Evolutionary conservation across 2,888 invertebrate species (phyloP), one percentile per base, ranked within the genome.

Genomic region (Dermolepida albohirtum): DNA sequence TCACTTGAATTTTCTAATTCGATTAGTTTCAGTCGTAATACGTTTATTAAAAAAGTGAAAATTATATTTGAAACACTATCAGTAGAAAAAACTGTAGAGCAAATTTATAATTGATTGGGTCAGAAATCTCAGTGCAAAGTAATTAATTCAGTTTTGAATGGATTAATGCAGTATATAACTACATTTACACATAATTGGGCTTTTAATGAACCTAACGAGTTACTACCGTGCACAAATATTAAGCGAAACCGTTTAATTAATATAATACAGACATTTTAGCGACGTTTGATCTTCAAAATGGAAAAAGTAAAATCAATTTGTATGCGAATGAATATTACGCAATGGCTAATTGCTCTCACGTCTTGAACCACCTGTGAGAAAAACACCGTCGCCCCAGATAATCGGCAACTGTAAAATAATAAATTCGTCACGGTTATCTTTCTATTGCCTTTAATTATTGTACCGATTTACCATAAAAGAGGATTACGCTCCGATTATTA

Each of bases 341-440:
- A 62, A 62, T 14, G 8, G 16, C 17, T 47, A 62, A 62, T 62
- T 62, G 34, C 59, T 34, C 29, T 47, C 47, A 11, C 12, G 57
- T 57, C 43, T 57, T 22, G 57, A 7, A 22, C 14, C 10, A 57
- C 22, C 27, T 43, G 57, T 57, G 22, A 11, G 4, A 40, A 54
- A 54, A 54, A 54, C 40, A 40, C 11, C 40, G 29, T 27, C 47
- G 59, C 39, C 47, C 59, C 47, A 62, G 59, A 62, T 62, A 62
- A 49, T 47, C 47, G 59, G 47, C 47, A 34, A 62, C 59, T 62
- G 47, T 62, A 34, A 47, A 62, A 62, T 62, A 29, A 47, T 62
- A 62, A 62, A 62, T 47, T 62, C 59, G 59, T 47, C 34, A 47
- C 47, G 59, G 47, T 62, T 62, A 62, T 47, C 39, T 62, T 62